phyloP scores from a whole-genome alignment of 2,888 invertebrate species.

The Julus scanicus region DNA sequence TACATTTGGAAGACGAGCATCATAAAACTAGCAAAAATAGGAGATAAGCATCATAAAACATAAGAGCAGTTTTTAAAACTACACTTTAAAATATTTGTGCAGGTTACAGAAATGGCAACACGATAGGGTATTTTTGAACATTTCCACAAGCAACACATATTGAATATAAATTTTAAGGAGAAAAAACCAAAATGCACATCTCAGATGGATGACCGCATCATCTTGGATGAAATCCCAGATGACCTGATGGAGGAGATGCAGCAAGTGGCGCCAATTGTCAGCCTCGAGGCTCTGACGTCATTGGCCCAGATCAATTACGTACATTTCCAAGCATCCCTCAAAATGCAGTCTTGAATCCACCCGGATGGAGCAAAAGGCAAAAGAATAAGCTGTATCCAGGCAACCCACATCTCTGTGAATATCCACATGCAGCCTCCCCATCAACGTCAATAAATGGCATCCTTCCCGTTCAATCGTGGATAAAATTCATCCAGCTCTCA shows the following conservation, averaged over 20 bases:
- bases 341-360: conserved; percentile 6
- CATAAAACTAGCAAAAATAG: no score
- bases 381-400: conserved; percentile 33
- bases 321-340: conserved; percentile 9
- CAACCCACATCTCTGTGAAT: neutral
- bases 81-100: neutral
- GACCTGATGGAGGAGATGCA: neutral
- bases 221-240: neutral
- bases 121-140: neutral
- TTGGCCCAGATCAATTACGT: conserved; percentile 11
- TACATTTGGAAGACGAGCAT: no score
- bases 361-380: neutral
- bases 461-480: neutral
- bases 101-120: neutral
- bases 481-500: neutral
- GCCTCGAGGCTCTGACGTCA: conserved; percentile 12
- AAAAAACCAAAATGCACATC: neutral
- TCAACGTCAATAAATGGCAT: neutral
- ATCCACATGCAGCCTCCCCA: neutral
- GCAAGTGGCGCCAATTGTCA: neutral
- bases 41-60: no score
- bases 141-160: no score
- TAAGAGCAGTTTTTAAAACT: no score
- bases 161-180: neutral
- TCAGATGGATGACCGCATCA: neutral